Percentiles rank a stretch among this genome's conserved stretches.
Evolutionary conservation across 2,113 vertebrate species (phyloP).

Genomic region (Heterotilapia buettikoferi): DNA sequence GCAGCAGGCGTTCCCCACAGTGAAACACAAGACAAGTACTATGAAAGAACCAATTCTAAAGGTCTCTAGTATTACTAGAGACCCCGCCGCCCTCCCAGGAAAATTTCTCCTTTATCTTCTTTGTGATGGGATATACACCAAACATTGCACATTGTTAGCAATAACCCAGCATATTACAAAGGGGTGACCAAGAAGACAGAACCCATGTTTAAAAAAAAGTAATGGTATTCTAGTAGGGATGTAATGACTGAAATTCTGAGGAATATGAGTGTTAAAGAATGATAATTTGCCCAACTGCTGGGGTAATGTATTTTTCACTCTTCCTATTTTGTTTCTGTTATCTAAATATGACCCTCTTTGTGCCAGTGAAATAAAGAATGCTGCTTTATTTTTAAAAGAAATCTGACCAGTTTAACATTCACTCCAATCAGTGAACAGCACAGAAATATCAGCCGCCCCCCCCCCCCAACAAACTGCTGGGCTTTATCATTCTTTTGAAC

Average conservation of each 20-base stretch:
- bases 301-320: neutral
- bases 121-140: neutral
- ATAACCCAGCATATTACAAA: neutral
- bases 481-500: neutral
- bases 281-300: neutral
- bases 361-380: neutral
- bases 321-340: neutral
- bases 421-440: neutral
- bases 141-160: neutral
- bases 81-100: neutral
- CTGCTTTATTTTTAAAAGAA: rapidly evolving
- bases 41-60: neutral
- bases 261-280: neutral
- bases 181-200: neutral
- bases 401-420: neutral
- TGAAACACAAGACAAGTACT: neutral
- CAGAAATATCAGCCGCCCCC: neutral
- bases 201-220: neutral
- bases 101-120: rapidly evolving
- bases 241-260: neutral
- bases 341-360: neutral
- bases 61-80: neutral
- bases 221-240: rapidly evolving
- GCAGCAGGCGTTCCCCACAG: rapidly evolving
- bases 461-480: neutral